Conservation (phyloP, 2,888 invertebrate genomes). For the Blera fallax region DNA sequence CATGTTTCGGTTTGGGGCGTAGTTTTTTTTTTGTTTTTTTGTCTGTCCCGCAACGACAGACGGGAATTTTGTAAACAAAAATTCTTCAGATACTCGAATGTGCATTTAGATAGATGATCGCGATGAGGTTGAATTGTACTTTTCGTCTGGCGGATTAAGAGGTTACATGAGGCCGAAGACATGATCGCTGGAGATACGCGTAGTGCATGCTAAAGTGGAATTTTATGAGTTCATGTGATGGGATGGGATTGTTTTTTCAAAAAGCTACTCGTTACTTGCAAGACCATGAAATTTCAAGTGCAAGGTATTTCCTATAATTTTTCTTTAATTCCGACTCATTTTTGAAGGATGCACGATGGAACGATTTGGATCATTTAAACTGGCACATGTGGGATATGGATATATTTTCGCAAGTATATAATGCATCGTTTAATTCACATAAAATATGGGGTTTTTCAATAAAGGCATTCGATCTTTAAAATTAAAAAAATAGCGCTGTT, state of each 20-base stretch:
- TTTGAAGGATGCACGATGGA: too few relatives aligned
- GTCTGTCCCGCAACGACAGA: neutral
- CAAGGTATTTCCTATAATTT: too few relatives aligned
- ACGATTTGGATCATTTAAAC: too few relatives aligned
- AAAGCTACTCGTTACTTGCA: neutral
- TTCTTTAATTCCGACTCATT: too few relatives aligned
- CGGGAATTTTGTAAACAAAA: constrained; percentile 40
- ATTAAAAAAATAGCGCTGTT: too few relatives aligned
- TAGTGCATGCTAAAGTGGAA: neutral
- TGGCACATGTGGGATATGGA: too few relatives aligned
- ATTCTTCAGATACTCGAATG: constrained; percentile 16
- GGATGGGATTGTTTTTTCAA: neutral
- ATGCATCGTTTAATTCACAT: too few relatives aligned
- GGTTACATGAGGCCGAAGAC: neutral
- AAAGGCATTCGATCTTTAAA: too few relatives aligned
- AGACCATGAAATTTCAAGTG: neutral
- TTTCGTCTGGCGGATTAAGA: neutral
- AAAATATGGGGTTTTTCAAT: too few relatives aligned
- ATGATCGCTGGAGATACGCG: too few relatives aligned
- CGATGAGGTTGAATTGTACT: neutral
- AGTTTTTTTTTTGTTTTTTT: neutral
- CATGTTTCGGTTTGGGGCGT: constrained; percentile 13
- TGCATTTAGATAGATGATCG: neutral
- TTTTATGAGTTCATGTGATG: neutral
- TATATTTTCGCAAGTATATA: too few relatives aligned